Conservation (phyloP, 2,888 invertebrate species). For the Tachina fera region DNA sequence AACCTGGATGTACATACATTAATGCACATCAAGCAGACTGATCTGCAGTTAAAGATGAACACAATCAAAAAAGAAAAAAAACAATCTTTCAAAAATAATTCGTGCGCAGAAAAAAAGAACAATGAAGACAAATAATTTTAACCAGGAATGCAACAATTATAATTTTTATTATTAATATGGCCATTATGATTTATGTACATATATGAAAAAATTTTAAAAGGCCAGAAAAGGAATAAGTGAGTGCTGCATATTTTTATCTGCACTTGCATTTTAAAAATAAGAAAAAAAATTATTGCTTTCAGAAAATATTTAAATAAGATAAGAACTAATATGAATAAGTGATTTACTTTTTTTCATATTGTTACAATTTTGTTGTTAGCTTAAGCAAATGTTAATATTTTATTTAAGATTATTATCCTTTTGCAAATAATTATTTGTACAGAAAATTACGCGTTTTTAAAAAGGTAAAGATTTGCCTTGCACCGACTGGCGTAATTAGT, state of each 20-base stretch:
- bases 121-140: constrained; percentile 22
- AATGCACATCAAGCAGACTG: constrained; percentile 5
- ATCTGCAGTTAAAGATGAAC: constrained; percentile 21
- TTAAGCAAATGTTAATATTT: constrained; percentile 45
- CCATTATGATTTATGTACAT: constrained; percentile 54
- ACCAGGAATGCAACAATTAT: constrained; percentile 46
- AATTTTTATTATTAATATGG: constrained; percentile 33
- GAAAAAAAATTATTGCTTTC: constrained; percentile 41
- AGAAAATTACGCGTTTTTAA: constrained; percentile 3
- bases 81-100: constrained; percentile 7
- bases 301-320: constrained; percentile 38
- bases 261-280: constrained; percentile 41
- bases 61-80: constrained; percentile 1
- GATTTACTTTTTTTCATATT: neutral
- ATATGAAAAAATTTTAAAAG: constrained; percentile 22
- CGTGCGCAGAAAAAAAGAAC: neutral
- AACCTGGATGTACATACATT: neutral
- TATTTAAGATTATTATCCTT: constrained; percentile 23
- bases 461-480: neutral
- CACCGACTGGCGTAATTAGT: neutral
- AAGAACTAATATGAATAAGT: constrained; percentile 53
- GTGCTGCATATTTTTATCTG: constrained; percentile 5
- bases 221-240: neutral
- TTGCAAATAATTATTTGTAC: neutral
- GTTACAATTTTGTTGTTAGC: constrained; percentile 27